Evolutionary conservation across 1,140 invertebrate species (phyloP).

Genomic region (Tyrophagus putrescentiae): DNA sequence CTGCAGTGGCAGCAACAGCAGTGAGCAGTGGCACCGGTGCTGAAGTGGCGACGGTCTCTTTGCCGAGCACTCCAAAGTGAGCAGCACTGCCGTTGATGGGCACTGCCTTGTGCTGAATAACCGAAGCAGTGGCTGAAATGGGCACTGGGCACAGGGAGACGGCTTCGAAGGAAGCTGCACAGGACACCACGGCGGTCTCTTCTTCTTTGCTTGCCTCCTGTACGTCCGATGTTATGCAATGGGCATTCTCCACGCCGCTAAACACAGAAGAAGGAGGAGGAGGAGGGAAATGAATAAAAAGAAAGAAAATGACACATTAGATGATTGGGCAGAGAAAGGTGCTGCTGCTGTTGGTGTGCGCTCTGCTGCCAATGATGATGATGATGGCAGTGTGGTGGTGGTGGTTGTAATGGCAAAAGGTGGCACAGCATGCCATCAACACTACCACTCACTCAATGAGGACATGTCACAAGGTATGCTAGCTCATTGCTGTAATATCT

Average conservation of each 20-base stretch:
- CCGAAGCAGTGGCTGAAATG: not conserved
- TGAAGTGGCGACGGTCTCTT: too few species aligned
- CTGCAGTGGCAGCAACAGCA: not conserved
- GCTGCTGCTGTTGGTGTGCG: not conserved
- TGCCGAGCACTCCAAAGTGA: not conserved
- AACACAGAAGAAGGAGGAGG: not conserved
- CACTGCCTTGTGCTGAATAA: not conserved
- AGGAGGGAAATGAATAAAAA: too few species aligned
- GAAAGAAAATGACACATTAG: not conserved
- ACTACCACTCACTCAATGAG: too few species aligned
- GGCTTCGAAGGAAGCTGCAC: not conserved
- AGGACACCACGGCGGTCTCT: not conserved
- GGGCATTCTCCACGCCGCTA: not conserved
- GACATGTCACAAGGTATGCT: too few species aligned
- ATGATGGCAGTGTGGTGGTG: too few species aligned
- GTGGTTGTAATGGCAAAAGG: too few species aligned
- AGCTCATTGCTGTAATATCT: too few species aligned
- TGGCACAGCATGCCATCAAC: too few species aligned
- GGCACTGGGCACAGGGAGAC: not conserved
- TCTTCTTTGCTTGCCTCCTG: not conserved
- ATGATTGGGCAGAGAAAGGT: conserved; percentile 1
- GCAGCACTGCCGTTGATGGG: not conserved
- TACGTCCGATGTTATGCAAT: conserved; percentile 5
- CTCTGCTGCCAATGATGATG: too few species aligned
- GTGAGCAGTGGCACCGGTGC: not conserved